Evolutionary conservation across 2,797 vertebrate genomes (phyloP).

Genomic region (Kryptolebias ocellatus): DNA sequence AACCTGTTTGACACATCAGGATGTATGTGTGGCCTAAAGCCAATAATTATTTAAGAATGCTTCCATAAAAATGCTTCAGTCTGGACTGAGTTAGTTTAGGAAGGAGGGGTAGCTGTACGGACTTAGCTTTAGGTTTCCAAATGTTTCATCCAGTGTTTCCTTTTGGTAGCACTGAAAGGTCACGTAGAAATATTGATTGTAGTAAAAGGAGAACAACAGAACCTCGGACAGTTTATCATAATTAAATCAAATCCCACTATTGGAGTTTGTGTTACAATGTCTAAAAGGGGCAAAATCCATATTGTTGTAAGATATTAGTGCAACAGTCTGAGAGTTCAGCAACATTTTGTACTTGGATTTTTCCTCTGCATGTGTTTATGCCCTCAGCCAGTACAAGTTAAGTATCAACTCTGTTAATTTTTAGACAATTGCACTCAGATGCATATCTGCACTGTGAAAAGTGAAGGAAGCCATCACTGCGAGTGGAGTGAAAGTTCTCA

Average conservation of each 20-base stretch:
- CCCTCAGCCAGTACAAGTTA: conserved; percentile 5
- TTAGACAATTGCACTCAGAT: not conserved
- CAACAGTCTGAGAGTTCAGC: conserved; percentile 22
- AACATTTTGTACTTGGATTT: conserved; percentile 1
- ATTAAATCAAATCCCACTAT: not conserved
- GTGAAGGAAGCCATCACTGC: not conserved
- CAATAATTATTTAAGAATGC: too few relatives aligned
- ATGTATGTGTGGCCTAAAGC: not conserved
- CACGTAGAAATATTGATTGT: conserved; percentile 39
- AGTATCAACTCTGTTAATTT: conserved; percentile 22
- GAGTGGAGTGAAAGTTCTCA: not conserved
- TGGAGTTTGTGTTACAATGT: not conserved
- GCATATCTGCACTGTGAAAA: not conserved
- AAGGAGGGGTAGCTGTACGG: not conserved
- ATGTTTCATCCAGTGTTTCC: conserved; percentile 34
- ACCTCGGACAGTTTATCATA: conserved; percentile 12
- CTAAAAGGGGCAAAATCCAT: not conserved
- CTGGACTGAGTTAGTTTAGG: not conserved
- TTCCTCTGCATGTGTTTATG: not conserved
- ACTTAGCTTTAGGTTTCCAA: not conserved
- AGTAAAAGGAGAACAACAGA: not conserved
- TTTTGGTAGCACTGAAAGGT: conserved; percentile 28
- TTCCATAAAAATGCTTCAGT: not conserved
- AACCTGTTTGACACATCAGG: conserved; percentile 4
- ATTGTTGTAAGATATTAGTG: conserved; percentile 3